Evolutionary conservation across 2,113 vertebrate genomes (phyloP), one percentile per base, ranked within the genome.

Genomic region (Cynopterus brachyotis): DNA sequence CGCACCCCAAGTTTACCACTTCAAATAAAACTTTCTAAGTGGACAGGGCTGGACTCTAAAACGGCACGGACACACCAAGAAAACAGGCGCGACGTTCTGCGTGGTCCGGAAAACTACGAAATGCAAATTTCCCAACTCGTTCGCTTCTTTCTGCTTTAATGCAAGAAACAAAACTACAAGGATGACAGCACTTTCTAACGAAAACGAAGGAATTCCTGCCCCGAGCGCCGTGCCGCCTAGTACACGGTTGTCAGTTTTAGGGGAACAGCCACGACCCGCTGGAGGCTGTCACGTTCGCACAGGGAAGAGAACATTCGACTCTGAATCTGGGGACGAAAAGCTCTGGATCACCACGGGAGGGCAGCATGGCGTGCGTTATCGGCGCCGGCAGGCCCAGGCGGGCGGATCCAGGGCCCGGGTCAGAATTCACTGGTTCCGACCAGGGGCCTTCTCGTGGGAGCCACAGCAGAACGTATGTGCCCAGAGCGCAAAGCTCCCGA

Each of bases 341-440:
- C 57, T 78, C 73, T 0, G 15, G 37, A 7, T 11, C 1, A 42
- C 22, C 96, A 62, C 73, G 7, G 97, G 97, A 87, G 92, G 96
- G 92, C 69, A 60, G 92, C 67, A 17, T 67, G 40, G 22, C 0
- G 1, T 24, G 7, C 0, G 7, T 20, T n/a, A 45, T 0, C 15
- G 26, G 64, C 17, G 10, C 40, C 24, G 1, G 47, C 4, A 6
- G 8, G 50, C 6, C 32, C 42, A 35, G 37, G 10, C 0, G 7
- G 32, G 8, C 5, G 66, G 40, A 55, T 12, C 28, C 3, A 2
- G 66, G 11, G 75, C 35, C 88, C 28, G 0, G 0, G 37, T 24
- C 12, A 9, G 75, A 82, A 81, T 28, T 9, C 69, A n/a, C 40
- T 3, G 24, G 42, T 26, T 45, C 35, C 9, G 3, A 47, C 73